These are phyloP conservation scores for Sakesphorus luctuosus DNA, from an alignment of 2,113 vertebrate species.

Conservation along the genomic window DNA sequence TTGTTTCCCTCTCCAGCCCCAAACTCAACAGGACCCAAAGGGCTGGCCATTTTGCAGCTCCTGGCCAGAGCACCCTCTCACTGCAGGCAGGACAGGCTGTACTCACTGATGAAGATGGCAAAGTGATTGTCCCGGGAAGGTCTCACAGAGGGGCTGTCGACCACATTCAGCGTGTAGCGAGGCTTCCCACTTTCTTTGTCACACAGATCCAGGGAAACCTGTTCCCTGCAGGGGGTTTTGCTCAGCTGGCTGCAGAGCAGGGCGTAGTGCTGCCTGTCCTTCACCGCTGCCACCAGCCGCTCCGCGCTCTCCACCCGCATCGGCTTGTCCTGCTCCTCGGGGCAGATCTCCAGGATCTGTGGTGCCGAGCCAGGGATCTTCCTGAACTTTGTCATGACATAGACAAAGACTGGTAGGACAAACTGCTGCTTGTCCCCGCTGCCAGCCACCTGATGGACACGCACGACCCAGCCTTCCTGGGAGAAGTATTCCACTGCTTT, in stretches of 20 bases:
- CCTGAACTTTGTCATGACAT: constrained; percentile 94
- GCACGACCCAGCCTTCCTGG: constrained; percentile 87
- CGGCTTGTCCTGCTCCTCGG: constrained; percentile 85
- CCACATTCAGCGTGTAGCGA: constrained; percentile 90
- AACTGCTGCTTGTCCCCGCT: constrained; percentile 75
- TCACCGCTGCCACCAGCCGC: constrained; percentile 82
- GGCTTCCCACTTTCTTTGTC: constrained; percentile 79
- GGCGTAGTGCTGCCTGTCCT: constrained; percentile 88
- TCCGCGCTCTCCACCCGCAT: constrained; percentile 73
- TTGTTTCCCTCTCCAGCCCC: background rate
- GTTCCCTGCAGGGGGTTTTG: constrained; percentile 69
- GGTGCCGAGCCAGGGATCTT: constrained; percentile 71
- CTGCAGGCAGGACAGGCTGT: background rate
- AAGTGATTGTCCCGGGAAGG: constrained; percentile 85
- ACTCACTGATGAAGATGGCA: constrained; percentile 96
- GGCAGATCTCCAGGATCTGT: constrained; percentile 88
- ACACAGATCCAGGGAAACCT: constrained; percentile 86
- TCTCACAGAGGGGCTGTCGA: constrained; percentile 84
- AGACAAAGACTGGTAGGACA: constrained; percentile 87
- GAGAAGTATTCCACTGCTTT: constrained; percentile 88
- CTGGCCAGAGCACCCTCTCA: background rate
- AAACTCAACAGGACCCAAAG: background rate
- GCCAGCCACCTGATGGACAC: constrained; percentile 86
- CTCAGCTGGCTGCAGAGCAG: constrained; percentile 86
- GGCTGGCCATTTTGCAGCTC: background rate